Conservation (phyloP, 1,140 invertebrate species). For the Orius insidiosus region DNA sequence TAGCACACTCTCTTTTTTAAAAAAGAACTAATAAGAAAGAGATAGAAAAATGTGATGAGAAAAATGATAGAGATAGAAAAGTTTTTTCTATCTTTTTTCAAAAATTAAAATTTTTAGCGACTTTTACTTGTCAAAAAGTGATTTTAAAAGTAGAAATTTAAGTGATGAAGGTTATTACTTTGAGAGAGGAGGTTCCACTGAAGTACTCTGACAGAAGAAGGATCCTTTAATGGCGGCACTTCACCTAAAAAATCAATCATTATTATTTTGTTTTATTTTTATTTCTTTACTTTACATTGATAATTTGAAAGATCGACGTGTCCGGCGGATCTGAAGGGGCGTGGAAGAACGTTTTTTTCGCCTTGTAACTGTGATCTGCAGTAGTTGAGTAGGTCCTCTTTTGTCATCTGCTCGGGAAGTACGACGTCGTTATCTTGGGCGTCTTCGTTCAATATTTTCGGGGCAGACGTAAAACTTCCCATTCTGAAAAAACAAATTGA, state of each 20-base stretch:
- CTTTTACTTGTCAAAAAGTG: no score
- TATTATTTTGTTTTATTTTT: neutral
- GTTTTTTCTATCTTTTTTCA: no score
- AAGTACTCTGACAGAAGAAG: slow-evolving; percentile 35
- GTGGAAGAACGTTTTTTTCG: slow-evolving; percentile 28
- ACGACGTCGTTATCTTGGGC: slow-evolving; percentile 39
- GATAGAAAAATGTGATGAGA: no score
- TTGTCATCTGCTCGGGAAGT: slow-evolving; percentile 30
- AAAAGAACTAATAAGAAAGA: no score
- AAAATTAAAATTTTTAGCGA: no score
- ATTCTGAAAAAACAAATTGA: slow-evolving; percentile 36
- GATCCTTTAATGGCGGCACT: slow-evolving; percentile 1
- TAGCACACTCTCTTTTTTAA: neutral
- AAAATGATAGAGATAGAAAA: no score
- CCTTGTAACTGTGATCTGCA: slow-evolving; percentile 29
- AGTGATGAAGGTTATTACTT: slow-evolving; percentile 40
- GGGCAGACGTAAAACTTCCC: slow-evolving; percentile 52
- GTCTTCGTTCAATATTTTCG: slow-evolving; percentile 46
- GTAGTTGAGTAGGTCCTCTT: slow-evolving; percentile 32
- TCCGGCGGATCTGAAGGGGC: slow-evolving; percentile 24
- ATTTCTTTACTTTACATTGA: no score
- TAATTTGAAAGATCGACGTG: no score
- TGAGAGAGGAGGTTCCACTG: slow-evolving; percentile 65
- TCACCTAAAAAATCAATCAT: neutral
- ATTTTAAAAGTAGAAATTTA: no score